These are phyloP conservation scores for Vulpes ferrilata DNA, from an alignment of 2,113 vertebrate species.

Conservation along the genomic window DNA sequence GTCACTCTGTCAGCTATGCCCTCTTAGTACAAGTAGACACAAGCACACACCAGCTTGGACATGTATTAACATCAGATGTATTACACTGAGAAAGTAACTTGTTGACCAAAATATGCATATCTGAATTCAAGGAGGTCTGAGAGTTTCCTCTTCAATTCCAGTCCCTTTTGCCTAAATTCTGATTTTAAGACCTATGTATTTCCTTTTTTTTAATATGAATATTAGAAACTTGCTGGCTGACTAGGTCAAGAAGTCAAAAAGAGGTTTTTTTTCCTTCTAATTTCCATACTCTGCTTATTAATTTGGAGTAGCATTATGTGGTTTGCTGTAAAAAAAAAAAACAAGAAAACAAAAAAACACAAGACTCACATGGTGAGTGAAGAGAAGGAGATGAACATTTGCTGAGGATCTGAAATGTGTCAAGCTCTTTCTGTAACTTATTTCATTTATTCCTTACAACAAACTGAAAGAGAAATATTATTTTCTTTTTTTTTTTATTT, in stretches of 20 bases:
- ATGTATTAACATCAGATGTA: neutral
- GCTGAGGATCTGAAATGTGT: neutral
- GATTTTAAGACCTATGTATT: neutral
- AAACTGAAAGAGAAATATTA: slow-evolving; percentile 16
- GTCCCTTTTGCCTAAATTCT: slow-evolving; percentile 8
- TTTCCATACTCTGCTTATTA: neutral
- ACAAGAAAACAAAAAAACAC: neutral
- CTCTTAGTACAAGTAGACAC: neutral
- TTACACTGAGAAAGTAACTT: slow-evolving; percentile 45
- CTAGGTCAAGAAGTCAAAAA: neutral
- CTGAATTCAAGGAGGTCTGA: slow-evolving; percentile 35
- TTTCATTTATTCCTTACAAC: neutral
- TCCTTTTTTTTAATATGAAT: neutral
- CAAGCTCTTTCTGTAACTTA: neutral
- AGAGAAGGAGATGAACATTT: neutral
- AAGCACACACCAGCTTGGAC: neutral
- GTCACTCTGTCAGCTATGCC: neutral
- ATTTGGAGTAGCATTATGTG: neutral
- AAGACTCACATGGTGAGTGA: neutral
- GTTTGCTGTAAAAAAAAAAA: neutral
- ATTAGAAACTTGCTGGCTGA: neutral
- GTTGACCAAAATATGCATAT: slow-evolving; percentile 17
- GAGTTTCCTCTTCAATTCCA: slow-evolving; percentile 28
- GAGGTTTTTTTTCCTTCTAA: neutral
- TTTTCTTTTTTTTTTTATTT: neutral